Evolutionary conservation across 2,797 vertebrate genomes (phyloP).

Genomic region (Lepilemur septentrionalis): DNA sequence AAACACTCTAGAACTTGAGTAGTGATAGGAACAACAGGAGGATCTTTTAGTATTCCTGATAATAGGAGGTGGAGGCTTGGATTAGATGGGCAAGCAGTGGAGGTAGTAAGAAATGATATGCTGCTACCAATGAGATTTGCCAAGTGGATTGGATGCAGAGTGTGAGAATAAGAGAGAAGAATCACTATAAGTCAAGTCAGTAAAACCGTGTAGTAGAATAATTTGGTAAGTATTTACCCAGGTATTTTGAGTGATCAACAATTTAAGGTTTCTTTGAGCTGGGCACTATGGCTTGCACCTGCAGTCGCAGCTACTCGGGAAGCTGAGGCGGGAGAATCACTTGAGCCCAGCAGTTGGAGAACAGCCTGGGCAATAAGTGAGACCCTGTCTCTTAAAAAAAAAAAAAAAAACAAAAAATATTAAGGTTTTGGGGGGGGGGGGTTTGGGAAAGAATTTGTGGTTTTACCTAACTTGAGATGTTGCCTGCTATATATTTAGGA

Average conservation of each 20-base stretch:
- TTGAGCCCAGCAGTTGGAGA: background rate
- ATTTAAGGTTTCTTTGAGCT: background rate
- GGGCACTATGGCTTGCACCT: background rate
- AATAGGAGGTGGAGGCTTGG: background rate
- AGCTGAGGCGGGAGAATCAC: background rate
- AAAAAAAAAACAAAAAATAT: background rate
- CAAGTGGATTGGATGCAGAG: background rate
- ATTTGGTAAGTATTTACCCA: constrained; percentile 5
- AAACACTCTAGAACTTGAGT: background rate
- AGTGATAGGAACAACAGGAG: background rate
- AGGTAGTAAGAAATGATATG: background rate
- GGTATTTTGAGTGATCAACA: constrained; percentile 40
- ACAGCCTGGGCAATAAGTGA: background rate
- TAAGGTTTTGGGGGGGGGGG: background rate
- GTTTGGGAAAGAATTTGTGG: background rate
- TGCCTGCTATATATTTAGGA: background rate
- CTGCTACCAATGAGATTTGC: background rate
- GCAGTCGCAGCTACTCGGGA: background rate
- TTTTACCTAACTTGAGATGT: constrained; percentile 11
- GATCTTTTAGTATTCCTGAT: background rate
- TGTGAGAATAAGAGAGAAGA: background rate
- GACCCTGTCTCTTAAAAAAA: background rate
- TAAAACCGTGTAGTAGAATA: background rate
- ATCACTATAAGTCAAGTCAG: background rate
- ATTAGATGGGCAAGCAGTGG: background rate